A percentile compares a stretch with the other conserved stretches of the same genome.
Evolutionary conservation across 2,888 invertebrate species (phyloP).

Genomic region (Drosophila prolongata): DNA sequence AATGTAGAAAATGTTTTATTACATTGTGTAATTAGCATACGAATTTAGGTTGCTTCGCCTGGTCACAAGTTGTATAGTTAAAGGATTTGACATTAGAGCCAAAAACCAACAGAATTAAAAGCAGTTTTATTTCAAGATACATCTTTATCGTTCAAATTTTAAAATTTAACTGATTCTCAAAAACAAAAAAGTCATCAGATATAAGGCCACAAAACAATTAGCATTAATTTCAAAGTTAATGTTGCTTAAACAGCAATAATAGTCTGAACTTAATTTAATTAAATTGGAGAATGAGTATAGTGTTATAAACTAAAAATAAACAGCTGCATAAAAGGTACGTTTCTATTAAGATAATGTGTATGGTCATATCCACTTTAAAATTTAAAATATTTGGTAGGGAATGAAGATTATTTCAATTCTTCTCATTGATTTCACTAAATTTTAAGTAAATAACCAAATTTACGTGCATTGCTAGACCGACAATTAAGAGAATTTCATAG

Average conservation of each 20-base stretch:
- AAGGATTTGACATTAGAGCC: slow-evolving; percentile 9
- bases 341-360: too few species aligned
- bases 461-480: too few species aligned
- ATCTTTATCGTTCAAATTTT: slow-evolving; percentile 22
- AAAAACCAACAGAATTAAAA: slow-evolving; percentile 12
- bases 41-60: slow-evolving; percentile 54
- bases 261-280: neutral
- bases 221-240: slow-evolving; percentile 38
- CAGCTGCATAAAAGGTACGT: too few species aligned
- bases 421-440: too few species aligned
- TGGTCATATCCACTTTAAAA: too few species aligned
- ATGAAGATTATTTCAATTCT: too few species aligned
- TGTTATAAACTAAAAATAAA: too few species aligned
- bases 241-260: slow-evolving; percentile 34
- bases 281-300: too few species aligned
- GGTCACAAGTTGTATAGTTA: slow-evolving; percentile 51
- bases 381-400: too few species aligned
- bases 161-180: neutral
- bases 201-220: slow-evolving; percentile 4
- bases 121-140: slow-evolving; percentile 11
- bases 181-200: neutral
- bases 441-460: too few species aligned
- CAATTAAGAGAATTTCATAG: too few species aligned
- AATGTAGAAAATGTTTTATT: too few species aligned
- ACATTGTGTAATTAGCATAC: slow-evolving; percentile 24